phyloP scores from a whole-genome alignment of 2,797 vertebrate species.

The Gastrophryne carolinensis region DNA sequence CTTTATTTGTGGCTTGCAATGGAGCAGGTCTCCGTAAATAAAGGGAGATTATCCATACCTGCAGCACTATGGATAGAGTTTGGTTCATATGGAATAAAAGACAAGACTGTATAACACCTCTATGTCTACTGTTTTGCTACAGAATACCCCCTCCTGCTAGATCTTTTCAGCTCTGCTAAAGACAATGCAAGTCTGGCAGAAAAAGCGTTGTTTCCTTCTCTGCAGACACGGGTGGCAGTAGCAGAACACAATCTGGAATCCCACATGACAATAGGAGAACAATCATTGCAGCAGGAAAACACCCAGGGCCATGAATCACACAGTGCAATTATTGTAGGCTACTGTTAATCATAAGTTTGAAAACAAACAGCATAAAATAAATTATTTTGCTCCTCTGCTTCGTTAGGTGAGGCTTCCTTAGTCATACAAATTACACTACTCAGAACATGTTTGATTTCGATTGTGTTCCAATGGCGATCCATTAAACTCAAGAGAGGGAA shows the following conservation, averaged over 20 bases:
- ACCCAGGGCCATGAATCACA: conserved; percentile 15
- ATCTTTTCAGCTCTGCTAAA: too few species aligned
- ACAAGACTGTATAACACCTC: too few species aligned
- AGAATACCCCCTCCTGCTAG: too few species aligned
- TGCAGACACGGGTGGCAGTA: background rate
- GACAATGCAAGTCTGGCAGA: too few species aligned
- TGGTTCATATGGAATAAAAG: too few species aligned
- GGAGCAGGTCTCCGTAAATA: too few species aligned
- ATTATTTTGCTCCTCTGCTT: conserved; percentile 10
- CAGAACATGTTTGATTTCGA: conserved; percentile 18
- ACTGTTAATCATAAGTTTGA: conserved; percentile 43
- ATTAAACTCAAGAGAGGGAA: conserved; percentile 20
- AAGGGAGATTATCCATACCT: too few species aligned
- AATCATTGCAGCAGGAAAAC: conserved; percentile 3
- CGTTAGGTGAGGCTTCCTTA: conserved; percentile 15
- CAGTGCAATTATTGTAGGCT: conserved; percentile 24
- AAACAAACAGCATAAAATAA: conserved; percentile 29
- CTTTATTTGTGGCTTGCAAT: too few species aligned
- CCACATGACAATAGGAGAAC: conserved; percentile 19
- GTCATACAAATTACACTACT: conserved; percentile 14
- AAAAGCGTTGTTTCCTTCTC: too few species aligned
- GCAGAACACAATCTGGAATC: background rate
- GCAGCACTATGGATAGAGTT: too few species aligned
- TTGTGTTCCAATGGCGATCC: conserved; percentile 20
- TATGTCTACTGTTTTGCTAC: too few species aligned